Evolutionary conservation across 2,797 vertebrate species (phyloP), one percentile per base, ranked within the genome.

Genomic region (Eutrigla gurnardus): DNA sequence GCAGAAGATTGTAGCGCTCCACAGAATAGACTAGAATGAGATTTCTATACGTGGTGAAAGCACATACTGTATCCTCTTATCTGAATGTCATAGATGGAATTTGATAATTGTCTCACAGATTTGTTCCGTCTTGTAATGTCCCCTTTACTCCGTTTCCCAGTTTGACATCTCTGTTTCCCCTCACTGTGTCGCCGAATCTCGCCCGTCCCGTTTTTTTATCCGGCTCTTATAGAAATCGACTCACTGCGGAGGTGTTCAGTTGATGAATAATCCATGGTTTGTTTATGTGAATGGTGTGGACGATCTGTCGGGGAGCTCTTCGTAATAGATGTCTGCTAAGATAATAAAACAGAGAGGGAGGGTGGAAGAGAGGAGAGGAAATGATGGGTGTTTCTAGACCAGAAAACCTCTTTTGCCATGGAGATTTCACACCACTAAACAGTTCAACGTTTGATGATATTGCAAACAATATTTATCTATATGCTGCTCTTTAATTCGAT

Each of bases 1-100:
- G 77, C 58, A 45, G 33, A 65, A 47, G 60, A 78, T 17, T 65
- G 61, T 76, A 80, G 39, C 1, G 35, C 50, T 79, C 52, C 71
- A 40, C 18, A 61, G 42, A 60, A 52, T 18, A 32, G 42, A 46
- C 53, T 71, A 54, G n/a, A 73, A 36, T 66, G 33, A 18, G 25
- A 65, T 49, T 52, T 73, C 40, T 55, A 3, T 43, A 35, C 43
- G n/a, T 1, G 37, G 35, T 18, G 37, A 60, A 67, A 74, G 40
- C 14, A 66, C 37, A 65, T 32, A 45, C 45, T 61, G 35, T 39
- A 1, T 17, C 14, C 57, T 18, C 2, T 25, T 18, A 42, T 50
- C 36, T 52, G 14, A 71, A 60, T 73, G 39, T 4, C 6, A 47
- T 45, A 46, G 5, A 17, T 10, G 5, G 40, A 61, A 45, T 61